These are phyloP conservation scores for Hippopotamyrus pictus DNA, from an alignment of 2,797 vertebrate species.

Conservation along the genomic window DNA sequence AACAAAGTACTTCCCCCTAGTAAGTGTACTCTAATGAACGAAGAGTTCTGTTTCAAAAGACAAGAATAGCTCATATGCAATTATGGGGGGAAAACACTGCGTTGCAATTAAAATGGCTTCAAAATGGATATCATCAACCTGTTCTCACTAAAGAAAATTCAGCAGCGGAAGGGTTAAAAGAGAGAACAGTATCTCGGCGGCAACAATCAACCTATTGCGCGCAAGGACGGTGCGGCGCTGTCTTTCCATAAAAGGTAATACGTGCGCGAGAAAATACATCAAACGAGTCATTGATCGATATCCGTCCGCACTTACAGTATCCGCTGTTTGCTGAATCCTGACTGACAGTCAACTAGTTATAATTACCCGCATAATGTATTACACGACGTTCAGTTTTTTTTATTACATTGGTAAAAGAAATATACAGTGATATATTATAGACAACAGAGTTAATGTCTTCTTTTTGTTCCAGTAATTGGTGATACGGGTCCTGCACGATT, in stretches of 20 bases:
- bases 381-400: not conserved
- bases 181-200: conserved; percentile 48
- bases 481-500: not conserved
- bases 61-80: not conserved
- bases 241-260: conserved; percentile 71
- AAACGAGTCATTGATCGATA: conserved; percentile 33
- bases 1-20: not conserved
- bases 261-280: conserved; percentile 47
- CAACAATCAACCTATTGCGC: conserved; percentile 60
- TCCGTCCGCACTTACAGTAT: not conserved
- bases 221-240: conserved; percentile 60
- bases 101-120: not conserved
- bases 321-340: not conserved
- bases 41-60: not conserved
- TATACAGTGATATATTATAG: not conserved
- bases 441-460: not conserved
- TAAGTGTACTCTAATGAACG: not conserved
- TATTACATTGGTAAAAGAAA: not conserved
- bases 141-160: conserved; percentile 49
- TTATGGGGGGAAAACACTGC: not conserved
- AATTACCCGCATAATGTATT: not conserved
- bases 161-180: conserved; percentile 65
- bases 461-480: not conserved
- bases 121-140: conserved; percentile 2
- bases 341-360: not conserved